Percentiles rank a stretch among this genome's conserved stretches.
These are phyloP conservation scores for Aepyceros melampus DNA, from an alignment of 2,113 vertebrate species.

Conservation along the genomic window DNA sequence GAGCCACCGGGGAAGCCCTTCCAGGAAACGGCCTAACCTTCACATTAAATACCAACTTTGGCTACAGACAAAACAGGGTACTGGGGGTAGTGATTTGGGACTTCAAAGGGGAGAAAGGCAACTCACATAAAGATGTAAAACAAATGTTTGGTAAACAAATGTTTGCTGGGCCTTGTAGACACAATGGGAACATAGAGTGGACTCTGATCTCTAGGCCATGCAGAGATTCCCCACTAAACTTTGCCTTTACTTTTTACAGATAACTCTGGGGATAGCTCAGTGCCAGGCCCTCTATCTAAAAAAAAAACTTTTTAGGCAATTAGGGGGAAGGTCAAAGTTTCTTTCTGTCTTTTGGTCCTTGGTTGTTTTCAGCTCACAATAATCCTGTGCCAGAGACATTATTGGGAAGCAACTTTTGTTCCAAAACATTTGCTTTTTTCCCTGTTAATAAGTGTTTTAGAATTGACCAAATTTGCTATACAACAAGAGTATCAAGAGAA, in stretches of 20 bases:
- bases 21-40: neutral
- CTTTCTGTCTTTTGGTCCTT: neutral
- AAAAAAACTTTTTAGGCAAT: neutral
- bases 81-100: neutral
- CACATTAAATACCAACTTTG: neutral
- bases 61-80: neutral
- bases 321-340: neutral
- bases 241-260: neutral
- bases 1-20: neutral
- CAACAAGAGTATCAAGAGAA: neutral
- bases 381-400: neutral
- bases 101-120: neutral
- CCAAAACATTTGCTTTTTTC: neutral
- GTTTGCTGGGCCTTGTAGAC: neutral
- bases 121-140: neutral
- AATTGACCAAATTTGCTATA: neutral
- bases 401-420: no score
- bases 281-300: neutral
- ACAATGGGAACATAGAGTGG: neutral
- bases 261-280: neutral
- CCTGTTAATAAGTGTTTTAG: neutral
- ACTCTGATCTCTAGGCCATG: neutral
- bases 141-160: neutral
- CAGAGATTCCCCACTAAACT: neutral
- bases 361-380: neutral